Evolutionary conservation across 2,888 invertebrate genomes (phyloP), one percentile per base, ranked within the genome.

Genomic region (Pherbina coryleti): DNA sequence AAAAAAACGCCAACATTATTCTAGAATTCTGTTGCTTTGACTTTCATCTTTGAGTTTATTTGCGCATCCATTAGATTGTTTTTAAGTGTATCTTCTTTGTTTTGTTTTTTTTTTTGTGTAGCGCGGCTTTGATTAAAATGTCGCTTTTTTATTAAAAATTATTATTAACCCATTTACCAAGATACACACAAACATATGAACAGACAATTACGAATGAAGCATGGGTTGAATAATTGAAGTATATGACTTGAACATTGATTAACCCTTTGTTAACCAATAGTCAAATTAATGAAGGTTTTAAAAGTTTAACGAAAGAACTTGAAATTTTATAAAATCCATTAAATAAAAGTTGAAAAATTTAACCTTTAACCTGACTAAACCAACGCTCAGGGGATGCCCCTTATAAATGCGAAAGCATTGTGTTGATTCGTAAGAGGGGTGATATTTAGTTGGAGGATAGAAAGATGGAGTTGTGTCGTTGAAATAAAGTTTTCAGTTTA

Each of bases 71-170:
- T 71, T 53, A 71, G 55, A 55, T 71, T 55, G 53, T n/a, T 31
- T n/a, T 31, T 22, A 71, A 19, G 11, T 22, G 55, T 19, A 7
- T 19, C n/a, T 53, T 53, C 9, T 53, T 53, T 53, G 7, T 53
- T 53, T 0, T 53, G 4, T 19, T 55, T 55, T 19, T 55, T 55
- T 60, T 37, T 37, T 4, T 51, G 51, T 37, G 14, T 55, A 79
- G 81, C 78, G 80, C 79, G 76, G 78, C 78, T 80, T 80, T 81
- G 82, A 82, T 81, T 81, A 80, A 80, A 55, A 76, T 78, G 80
- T 79, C 78, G 75, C 80, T 79, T 55, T 82, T 82, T 82, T 82
- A 82, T 82, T 82, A 82, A 82, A 82, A 81, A 44, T 44, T 44
- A 44, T 82, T 79, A 81, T 81, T 81, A 81, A 76, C 69, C 76